phyloP scores from a whole-genome alignment of 2,113 vertebrate species.

The Corvus hawaiiensis region DNA sequence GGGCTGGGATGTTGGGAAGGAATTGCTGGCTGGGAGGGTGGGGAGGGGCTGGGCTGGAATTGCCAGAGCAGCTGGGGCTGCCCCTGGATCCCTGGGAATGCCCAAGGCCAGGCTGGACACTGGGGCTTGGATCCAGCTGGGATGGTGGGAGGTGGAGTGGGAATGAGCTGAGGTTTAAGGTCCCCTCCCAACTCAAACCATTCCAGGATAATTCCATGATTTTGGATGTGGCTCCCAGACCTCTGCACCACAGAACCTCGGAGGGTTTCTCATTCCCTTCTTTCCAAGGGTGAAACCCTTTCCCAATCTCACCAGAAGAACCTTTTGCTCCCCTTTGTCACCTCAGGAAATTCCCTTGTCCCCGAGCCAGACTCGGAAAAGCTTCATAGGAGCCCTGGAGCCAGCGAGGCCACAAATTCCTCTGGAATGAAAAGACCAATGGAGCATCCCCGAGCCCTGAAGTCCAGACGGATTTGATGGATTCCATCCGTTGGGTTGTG shows the following conservation, averaged over 20 bases:
- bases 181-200: too few relatives aligned
- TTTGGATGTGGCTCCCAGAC: background rate
- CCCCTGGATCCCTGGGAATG: background rate
- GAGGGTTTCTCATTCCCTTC: background rate
- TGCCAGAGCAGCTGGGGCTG: background rate
- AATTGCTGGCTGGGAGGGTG: background rate
- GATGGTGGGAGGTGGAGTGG: accelerated
- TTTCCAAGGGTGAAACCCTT: background rate
- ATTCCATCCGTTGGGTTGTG: background rate
- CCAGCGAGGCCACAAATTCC: background rate
- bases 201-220: too few relatives aligned
- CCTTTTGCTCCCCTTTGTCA: background rate
- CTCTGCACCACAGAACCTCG: background rate
- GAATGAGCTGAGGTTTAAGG: too few relatives aligned
- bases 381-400: background rate
- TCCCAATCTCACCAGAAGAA: background rate
- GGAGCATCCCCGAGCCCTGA: background rate
- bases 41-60: background rate
- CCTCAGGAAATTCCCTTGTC: background rate
- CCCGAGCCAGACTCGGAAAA: background rate
- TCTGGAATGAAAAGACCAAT: background rate
- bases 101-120: background rate
- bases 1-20: background rate
- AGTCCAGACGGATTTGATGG: background rate
- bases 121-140: background rate